Evolutionary conservation across 2,888 invertebrate genomes (phyloP).

Genomic region (Apodemia zela): DNA sequence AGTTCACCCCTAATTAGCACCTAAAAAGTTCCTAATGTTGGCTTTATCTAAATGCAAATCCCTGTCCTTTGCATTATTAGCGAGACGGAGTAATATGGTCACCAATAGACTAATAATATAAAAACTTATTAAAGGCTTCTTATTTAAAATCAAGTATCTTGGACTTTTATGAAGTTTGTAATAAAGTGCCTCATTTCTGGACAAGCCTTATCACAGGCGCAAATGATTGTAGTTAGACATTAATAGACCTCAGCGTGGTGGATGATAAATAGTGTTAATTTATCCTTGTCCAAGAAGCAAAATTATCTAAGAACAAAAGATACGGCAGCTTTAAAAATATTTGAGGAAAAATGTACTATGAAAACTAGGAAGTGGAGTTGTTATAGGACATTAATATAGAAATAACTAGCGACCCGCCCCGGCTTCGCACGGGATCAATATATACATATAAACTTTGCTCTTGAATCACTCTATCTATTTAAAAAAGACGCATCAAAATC

Average conservation of each 20-base stretch:
- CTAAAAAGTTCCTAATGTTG: too few relatives aligned
- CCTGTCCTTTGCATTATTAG: too few relatives aligned
- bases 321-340: conserved; percentile 4
- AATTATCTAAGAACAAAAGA: conserved; percentile 2
- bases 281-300: conserved; percentile 8
- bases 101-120: too few relatives aligned
- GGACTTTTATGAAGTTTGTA: not conserved
- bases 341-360: conserved; percentile 1
- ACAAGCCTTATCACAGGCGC: conserved; percentile 1
- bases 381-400: not conserved
- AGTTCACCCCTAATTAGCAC: too few relatives aligned
- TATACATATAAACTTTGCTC: too few relatives aligned
- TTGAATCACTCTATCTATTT: too few relatives aligned
- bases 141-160: not conserved
- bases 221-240: conserved; percentile 1
- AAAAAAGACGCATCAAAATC: too few relatives aligned
- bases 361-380: not conserved
- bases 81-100: too few relatives aligned
- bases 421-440: too few relatives aligned
- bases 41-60: too few relatives aligned
- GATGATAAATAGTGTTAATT: conserved; percentile 13
- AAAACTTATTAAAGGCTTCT: too few relatives aligned
- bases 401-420: too few relatives aligned
- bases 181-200: conserved; percentile 2
- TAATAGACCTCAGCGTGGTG: conserved; percentile 1